phyloP scores from a whole-genome alignment of 1,140 invertebrate species.

The Tribolium castaneum region DNA sequence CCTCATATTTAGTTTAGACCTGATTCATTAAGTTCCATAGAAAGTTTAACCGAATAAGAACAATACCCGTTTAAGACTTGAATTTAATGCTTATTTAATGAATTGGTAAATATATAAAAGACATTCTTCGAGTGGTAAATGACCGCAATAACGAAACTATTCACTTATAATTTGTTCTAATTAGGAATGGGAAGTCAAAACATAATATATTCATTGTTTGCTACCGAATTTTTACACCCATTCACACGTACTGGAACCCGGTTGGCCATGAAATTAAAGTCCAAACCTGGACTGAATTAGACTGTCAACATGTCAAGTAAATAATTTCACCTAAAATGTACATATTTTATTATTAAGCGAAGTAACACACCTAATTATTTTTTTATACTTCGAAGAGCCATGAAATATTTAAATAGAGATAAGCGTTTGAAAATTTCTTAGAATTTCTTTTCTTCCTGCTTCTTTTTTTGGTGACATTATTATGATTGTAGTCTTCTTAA shows the following conservation, averaged over 20 bases:
- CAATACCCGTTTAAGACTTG: neutral
- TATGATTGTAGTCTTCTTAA: too few species aligned
- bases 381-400: too few species aligned
- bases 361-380: too few species aligned
- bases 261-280: neutral
- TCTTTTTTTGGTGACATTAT: too few species aligned
- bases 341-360: too few species aligned
- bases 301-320: too few species aligned
- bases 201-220: neutral
- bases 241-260: neutral
- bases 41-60: slow-evolving; percentile 12
- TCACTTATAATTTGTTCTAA: neutral
- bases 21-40: slow-evolving; percentile 5
- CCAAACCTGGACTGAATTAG: neutral
- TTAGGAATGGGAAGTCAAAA: neutral
- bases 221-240: neutral
- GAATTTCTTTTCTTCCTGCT: too few species aligned
- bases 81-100: slow-evolving; percentile 5
- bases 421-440: too few species aligned
- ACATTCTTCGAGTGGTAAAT: neutral
- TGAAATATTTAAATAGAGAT: too few species aligned
- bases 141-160: neutral
- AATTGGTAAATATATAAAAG: neutral
- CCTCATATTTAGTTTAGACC: neutral
- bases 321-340: too few species aligned